These are phyloP conservation scores for Buceros bicornis DNA, from an alignment of 2,797 vertebrate genomes.

Conservation along the genomic window DNA sequence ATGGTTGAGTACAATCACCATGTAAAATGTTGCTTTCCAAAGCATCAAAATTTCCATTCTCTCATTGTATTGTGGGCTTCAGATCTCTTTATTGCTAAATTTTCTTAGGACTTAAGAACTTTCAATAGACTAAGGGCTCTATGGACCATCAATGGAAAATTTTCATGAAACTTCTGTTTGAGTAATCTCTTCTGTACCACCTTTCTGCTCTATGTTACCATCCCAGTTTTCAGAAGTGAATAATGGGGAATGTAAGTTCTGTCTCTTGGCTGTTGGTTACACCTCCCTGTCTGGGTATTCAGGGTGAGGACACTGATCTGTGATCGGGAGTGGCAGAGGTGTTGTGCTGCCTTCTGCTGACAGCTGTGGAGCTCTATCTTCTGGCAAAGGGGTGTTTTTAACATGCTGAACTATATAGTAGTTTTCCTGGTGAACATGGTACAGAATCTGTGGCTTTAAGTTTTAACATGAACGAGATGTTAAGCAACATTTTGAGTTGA, in stretches of 20 bases:
- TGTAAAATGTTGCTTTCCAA: neutral
- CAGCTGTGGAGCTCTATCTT: neutral
- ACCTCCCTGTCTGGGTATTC: neutral
- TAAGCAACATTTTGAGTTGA: neutral
- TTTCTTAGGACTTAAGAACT: neutral
- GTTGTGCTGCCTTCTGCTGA: neutral
- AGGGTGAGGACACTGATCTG: fast-evolving
- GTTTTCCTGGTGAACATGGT: neutral
- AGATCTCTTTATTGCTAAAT: neutral
- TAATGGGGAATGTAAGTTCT: neutral
- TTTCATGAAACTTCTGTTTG: neutral
- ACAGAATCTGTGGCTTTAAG: neutral
- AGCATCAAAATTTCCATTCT: neutral
- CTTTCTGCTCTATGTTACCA: neutral
- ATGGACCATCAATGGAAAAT: neutral
- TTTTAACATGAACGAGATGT: neutral
- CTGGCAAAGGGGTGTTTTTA: neutral
- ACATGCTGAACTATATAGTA: fast-evolving
- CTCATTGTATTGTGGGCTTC: neutral
- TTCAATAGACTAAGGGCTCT: neutral
- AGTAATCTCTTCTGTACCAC: neutral
- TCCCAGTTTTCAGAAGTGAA: neutral
- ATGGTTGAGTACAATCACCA: neutral
- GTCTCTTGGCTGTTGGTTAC: neutral
- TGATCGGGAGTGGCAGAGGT: neutral